Evolutionary conservation across 1,140 invertebrate species (phyloP), one percentile per base, ranked within the genome.

Genomic region (Bursaphelenchus mucronatus): DNA sequence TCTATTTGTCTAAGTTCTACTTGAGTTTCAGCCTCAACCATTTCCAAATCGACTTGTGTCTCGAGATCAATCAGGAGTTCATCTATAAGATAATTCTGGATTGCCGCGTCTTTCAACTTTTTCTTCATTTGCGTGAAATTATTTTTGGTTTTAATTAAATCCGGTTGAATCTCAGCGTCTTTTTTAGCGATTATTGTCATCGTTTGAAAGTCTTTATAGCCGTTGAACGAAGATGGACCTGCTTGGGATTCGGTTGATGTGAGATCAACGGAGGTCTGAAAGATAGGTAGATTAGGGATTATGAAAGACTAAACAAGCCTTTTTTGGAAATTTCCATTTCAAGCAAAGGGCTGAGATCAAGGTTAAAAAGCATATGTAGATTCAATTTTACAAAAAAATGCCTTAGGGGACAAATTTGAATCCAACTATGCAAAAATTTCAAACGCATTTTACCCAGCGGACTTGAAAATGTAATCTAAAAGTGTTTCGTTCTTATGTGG

Each of bases 131-230:
- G 57, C 8, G 57, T 59, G 3, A 13, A 39, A 3, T 40, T n/a
- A 46, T 59, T n/a, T 7, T 59, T 59, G 1, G 3, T n/a, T n/a
- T 7, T 39, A 8, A 11, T 39, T 30, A 30, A 30, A n/a, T 44
- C 57, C 40, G 45, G 15, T 43, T 59, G 57, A 9, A 59, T 44
- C 9, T 59, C 57, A 13, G 57, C 57, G 40, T 59, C 41, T 13
- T n/a, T 19, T n/a, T 9, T 39, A 4, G 40, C 10, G 13, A 13
- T 13, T n/a, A 59, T 6, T 11, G 57, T 19, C 17, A 11, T 15
- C 11, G 11, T 11, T 45, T 17, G n/a, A 3, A 39, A 39, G 43
- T 59, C 57, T 1, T 11, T 59, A 50, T 44, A 59, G 40, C 40
- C 57, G 40, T 1, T 43, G 40, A 59, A 59, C 11, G 47, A 44